phyloP scores from a whole-genome alignment of 2,888 invertebrate species.

The Pseudococcus longispinus region DNA sequence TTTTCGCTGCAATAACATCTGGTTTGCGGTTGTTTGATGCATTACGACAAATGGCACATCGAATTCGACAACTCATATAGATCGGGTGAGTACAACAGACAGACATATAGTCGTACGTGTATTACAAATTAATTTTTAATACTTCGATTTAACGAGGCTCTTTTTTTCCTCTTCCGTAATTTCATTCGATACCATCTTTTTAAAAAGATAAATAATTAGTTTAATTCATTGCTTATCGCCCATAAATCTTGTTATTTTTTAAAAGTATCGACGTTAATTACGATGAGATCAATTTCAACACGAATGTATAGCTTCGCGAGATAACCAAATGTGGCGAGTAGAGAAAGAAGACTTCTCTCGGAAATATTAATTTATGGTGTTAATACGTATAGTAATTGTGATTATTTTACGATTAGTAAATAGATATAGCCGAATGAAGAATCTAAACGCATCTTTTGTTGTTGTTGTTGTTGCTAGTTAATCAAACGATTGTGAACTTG shows the following conservation, averaged over 20 bases:
- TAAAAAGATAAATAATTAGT: conserved; percentile 11
- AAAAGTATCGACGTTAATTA: not conserved
- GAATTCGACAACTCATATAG: not conserved
- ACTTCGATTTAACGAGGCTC: not conserved
- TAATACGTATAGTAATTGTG: not conserved
- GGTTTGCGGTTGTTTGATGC: not conserved
- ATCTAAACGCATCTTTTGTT: not conserved
- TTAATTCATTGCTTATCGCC: not conserved
- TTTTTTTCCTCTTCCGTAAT: not conserved
- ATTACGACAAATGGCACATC: not conserved
- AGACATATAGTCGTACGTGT: not conserved
- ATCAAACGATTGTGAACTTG: not conserved
- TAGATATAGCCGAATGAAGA: not conserved
- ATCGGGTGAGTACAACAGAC: not conserved
- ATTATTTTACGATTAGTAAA: not conserved
- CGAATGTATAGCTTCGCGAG: not conserved
- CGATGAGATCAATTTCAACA: not conserved
- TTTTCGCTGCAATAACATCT: not conserved
- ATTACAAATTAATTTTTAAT: not conserved
- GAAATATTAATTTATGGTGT: not conserved
- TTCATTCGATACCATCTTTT: not conserved
- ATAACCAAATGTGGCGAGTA: not conserved
- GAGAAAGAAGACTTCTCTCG: not conserved
- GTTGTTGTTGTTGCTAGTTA: not conserved
- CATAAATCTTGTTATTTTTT: conserved; percentile 14